These are phyloP conservation scores for Rhogogaster chlorosoma DNA, from an alignment of 2,888 invertebrate species.

Conservation along the genomic window DNA sequence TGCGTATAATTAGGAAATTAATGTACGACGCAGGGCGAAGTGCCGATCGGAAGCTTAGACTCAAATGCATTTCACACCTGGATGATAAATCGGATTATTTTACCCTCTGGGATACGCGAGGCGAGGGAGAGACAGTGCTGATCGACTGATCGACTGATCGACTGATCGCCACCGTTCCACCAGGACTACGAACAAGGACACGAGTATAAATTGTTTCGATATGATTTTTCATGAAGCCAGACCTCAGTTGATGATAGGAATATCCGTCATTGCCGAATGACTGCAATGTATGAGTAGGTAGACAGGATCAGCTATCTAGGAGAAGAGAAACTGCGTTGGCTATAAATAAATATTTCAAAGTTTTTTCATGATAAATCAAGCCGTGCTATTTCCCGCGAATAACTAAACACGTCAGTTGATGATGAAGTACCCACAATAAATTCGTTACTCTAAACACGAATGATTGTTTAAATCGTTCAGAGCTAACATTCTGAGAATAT, in stretches of 20 bases:
- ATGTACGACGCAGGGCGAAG: constrained; percentile 25
- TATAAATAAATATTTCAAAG: constrained; percentile 43
- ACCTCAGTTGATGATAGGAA: background rate
- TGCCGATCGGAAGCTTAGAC: constrained; percentile 43
- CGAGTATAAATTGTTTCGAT: background rate
- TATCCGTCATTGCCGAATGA: background rate
- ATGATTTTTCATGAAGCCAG: background rate
- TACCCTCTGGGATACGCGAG: background rate
- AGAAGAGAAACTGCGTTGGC: background rate
- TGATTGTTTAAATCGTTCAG: constrained; percentile 51
- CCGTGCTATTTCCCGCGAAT: constrained; percentile 43
- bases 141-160: too few species aligned
- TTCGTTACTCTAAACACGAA: constrained; percentile 36
- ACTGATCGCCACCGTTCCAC: background rate
- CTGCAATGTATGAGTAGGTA: background rate
- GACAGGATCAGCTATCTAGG: background rate
- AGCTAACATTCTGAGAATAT: constrained; percentile 28
- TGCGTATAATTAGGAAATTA: constrained; percentile 42
- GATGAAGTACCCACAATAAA: constrained; percentile 50
- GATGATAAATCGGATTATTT: constrained; percentile 37
- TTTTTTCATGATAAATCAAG: constrained; percentile 45
- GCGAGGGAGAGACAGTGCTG: background rate
- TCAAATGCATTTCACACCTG: constrained; percentile 39
- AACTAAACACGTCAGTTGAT: constrained; percentile 52
- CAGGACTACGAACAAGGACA: background rate